Evolutionary conservation across 30 jellyfish, hydroid and myxozoan species (phyloP).

Genomic region (Clytia hemisphaerica): DNA sequence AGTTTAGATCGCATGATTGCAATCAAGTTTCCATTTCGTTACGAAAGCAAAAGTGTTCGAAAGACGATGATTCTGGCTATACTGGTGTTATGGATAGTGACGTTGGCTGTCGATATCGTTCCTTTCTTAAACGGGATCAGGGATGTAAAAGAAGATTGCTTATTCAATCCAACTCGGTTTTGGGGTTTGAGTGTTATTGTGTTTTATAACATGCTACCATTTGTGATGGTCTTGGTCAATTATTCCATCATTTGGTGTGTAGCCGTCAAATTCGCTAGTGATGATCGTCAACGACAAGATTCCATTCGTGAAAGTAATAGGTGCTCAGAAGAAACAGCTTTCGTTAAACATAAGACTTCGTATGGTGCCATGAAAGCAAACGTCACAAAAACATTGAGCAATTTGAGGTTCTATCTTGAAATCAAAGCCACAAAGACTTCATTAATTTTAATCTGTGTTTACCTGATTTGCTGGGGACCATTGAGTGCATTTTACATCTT

Average conservation of each 20-base stretch:
- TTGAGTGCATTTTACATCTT: constrained; percentile 1
- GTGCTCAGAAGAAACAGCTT: not conserved
- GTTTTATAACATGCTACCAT: constrained; percentile 1
- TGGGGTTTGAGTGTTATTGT: constrained; percentile 9
- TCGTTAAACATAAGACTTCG: not conserved
- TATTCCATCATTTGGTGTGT: constrained; percentile 5
- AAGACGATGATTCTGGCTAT: not conserved
- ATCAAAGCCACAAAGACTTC: constrained; percentile 18
- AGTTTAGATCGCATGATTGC: constrained; percentile 6
- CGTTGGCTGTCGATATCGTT: not conserved
- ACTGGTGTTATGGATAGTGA: not conserved
- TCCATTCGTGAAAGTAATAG: not conserved
- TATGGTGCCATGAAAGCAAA: not conserved
- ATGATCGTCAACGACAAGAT: constrained; percentile 1
- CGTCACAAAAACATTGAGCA: not conserved
- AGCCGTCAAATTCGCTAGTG: not conserved
- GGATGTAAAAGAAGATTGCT: not conserved
- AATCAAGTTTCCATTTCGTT: not conserved
- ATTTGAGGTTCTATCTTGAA: constrained; percentile 2
- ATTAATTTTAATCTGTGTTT: not conserved
- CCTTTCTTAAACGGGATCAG: not conserved
- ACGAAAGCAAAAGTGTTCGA: not conserved
- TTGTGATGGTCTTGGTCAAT: not conserved
- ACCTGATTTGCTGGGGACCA: constrained; percentile 26
- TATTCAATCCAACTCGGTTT: not conserved